Conservation (phyloP, 2,888 invertebrate genomes). For the Leucoptera coffeella region DNA sequence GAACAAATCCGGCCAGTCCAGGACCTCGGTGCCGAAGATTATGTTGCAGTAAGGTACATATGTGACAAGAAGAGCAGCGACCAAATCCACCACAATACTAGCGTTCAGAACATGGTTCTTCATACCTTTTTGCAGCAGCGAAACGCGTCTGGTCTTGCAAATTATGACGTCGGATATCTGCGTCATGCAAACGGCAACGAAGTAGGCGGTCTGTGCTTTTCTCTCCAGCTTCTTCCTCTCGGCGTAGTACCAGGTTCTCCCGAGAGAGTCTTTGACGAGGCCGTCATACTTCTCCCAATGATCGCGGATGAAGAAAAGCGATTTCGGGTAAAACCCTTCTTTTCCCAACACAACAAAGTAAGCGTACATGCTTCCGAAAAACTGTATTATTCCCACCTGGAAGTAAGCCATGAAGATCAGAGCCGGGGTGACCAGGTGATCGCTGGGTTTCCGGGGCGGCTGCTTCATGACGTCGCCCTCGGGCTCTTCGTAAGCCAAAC, state of each 20-base stretch:
- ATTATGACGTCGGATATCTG: conserved; percentile 75
- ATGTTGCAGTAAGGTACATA: conserved; percentile 65
- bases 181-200: conserved; percentile 69
- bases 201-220: conserved; percentile 75
- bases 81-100: conserved; percentile 57
- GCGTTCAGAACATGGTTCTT: conserved; percentile 58
- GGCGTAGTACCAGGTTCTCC: conserved; percentile 65
- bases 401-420: conserved; percentile 78
- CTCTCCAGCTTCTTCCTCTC: conserved; percentile 65
- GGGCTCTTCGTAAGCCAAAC: conserved; percentile 69
- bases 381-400: conserved; percentile 82
- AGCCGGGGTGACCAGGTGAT: conserved; percentile 48
- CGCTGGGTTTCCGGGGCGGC: conserved; percentile 45
- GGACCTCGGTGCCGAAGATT: conserved; percentile 63
- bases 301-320: conserved; percentile 61
- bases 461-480: conserved; percentile 70
- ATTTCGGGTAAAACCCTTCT: conserved; percentile 67
- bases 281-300: conserved; percentile 64
- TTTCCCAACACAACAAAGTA: conserved; percentile 76
- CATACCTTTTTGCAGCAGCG: conserved; percentile 72
- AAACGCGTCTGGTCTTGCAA: conserved; percentile 71
- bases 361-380: conserved; percentile 70
- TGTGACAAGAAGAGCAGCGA: conserved; percentile 59
- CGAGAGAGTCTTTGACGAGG: conserved; percentile 65
- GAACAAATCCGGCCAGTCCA: conserved; percentile 64